These are phyloP conservation scores for Murina feae DNA, from an alignment of 2,113 vertebrate species.

Conservation along the genomic window DNA sequence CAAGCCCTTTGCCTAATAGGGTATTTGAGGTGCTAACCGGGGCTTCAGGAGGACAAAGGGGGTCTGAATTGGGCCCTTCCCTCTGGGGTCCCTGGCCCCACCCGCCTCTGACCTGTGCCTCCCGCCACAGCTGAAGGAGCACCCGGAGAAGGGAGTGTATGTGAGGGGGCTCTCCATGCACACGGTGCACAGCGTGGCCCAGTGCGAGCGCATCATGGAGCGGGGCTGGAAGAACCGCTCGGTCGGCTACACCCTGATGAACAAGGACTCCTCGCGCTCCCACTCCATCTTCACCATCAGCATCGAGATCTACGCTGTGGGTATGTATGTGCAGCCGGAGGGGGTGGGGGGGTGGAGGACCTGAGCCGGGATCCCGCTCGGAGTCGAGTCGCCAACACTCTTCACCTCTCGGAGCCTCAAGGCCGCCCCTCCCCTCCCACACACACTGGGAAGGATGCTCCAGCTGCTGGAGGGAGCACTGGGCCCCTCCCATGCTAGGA, in stretches of 20 bases:
- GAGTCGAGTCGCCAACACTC: accelerated
- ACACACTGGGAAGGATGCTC: background rate
- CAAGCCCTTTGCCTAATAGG: background rate
- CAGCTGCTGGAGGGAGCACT: accelerated
- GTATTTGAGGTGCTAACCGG: accelerated
- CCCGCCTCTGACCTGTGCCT: background rate
- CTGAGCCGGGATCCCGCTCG: accelerated
- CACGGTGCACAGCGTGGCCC: conserved; percentile 83
- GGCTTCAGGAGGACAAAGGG: background rate
- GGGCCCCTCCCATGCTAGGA: accelerated
- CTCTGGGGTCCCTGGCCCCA: accelerated
- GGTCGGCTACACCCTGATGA: conserved; percentile 90
- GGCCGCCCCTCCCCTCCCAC: background rate
- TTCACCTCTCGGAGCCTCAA: accelerated
- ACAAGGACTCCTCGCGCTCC: conserved; percentile 91
- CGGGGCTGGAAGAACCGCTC: conserved; percentile 89
- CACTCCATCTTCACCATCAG: conserved; percentile 92
- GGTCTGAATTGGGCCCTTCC: background rate
- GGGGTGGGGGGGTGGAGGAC: accelerated
- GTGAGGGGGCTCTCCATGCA: conserved; percentile 90
- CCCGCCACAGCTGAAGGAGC: conserved; percentile 89
- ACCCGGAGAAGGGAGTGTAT: conserved; percentile 86
- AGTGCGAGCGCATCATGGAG: conserved; percentile 89
- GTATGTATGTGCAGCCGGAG: conserved; percentile 77
- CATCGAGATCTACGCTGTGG: conserved; percentile 87